A percentile compares a stretch with the other conserved stretches of the same genome.
Evolutionary conservation across 2,888 invertebrate genomes (phyloP).

Genomic region (Lucinisca nassula): DNA sequence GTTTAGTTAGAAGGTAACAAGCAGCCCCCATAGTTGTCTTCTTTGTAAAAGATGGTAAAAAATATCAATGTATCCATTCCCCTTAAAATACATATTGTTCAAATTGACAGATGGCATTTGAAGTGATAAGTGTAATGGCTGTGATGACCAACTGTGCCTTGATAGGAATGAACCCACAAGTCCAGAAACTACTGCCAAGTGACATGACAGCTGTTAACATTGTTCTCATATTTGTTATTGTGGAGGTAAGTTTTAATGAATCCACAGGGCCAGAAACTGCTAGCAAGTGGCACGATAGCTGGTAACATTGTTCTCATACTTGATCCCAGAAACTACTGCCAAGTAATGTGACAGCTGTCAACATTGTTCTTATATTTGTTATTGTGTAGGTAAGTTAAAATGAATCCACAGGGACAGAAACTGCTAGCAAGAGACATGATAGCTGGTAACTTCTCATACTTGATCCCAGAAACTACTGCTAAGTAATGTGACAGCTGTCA

Average conservation of each 20-base stretch:
- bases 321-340: conserved; percentile 87
- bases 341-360: conserved; percentile 87
- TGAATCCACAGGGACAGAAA: conserved; percentile 91
- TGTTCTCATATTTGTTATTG: conserved; percentile 91
- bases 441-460: conserved; percentile 60
- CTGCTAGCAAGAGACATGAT: conserved; percentile 88
- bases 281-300: conserved; percentile 86
- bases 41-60: no score
- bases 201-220: conserved; percentile 89
- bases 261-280: conserved; percentile 90
- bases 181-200: conserved; percentile 89
- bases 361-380: conserved; percentile 91
- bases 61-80: no score
- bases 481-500: conserved; percentile 87
- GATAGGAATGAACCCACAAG: conserved; percentile 91
- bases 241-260: conserved; percentile 89
- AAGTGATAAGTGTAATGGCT: conserved; percentile 91
- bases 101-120: conserved; percentile 90
- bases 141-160: conserved; percentile 93
- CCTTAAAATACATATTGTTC: no score
- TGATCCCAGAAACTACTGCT: conserved; percentile 87
- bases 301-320: not conserved
- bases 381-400: conserved; percentile 90
- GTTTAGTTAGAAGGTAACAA: no score
- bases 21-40: no score